Evolutionary conservation across 2,113 vertebrate genomes (phyloP), one percentile per base, ranked within the genome.

Genomic region (Dolichotis patagonum): DNA sequence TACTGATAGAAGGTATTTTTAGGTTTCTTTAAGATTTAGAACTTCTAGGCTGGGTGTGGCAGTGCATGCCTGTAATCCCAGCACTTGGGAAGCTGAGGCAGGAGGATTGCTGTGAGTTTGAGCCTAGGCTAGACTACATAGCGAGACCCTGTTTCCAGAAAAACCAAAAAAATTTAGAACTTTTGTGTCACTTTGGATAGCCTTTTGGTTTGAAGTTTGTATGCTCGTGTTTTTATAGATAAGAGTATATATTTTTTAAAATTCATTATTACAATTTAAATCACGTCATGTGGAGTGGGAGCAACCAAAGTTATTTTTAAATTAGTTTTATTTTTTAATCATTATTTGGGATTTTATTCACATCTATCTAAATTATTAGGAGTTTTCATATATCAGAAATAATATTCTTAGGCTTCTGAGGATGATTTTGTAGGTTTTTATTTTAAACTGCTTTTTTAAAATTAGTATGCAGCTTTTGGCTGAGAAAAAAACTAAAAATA

Each of bases 291-390:
- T 92, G 63, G 35, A 81, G 67, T 95, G 65, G 60, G 54, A 96
- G 43, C 91, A 95, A 95, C 80, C 95, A 96, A 85, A 96, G 91
- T 96, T 96, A 95, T 96, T 97, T 97, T 85, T 95, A 84, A 95
- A 96, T 46, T 94, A 30, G 96, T 89, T 94, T 84, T 87, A 88
- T 85, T 95, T 94, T 93, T 90, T 75, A 65, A 95, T 90, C 35
- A 95, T 90, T 94, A 83, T 91, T 96, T 88, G 69, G 38, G 3
- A 88, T 94, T 97, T 75, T 92, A 77, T 95, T 88, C 49, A 84
- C 13, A 71, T 93, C 54, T 95, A 2, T 82, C 43, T 95, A 95
- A 90, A 97, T 84, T 90, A 93, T 94, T 90, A 97, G 88, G 30
- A 88, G 8, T 86, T 8, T 89, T 30, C 92, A 13, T 83, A 19